Conservation (phyloP, 2,113 vertebrate genomes). For the Pithys albifrons region DNA sequence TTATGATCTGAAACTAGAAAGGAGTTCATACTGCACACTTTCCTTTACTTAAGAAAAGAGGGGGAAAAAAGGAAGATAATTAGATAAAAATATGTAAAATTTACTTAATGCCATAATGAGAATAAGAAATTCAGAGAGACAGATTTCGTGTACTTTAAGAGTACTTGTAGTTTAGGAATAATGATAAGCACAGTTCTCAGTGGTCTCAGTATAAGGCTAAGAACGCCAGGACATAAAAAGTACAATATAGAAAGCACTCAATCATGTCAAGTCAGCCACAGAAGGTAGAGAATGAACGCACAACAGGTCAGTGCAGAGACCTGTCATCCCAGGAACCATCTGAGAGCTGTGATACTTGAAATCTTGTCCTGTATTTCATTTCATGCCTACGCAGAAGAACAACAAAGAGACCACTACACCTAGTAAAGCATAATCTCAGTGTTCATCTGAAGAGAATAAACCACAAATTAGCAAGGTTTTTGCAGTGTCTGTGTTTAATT, state of each 20-base stretch:
- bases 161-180: neutral
- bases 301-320: neutral
- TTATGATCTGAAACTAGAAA: neutral
- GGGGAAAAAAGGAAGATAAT: neutral
- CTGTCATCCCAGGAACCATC: neutral
- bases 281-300: neutral
- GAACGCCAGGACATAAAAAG: neutral
- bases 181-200: neutral
- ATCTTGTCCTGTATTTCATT: neutral
- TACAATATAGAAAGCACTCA: neutral
- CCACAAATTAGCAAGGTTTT: neutral
- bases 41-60: neutral
- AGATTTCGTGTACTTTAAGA: neutral
- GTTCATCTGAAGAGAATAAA: neutral
- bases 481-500: neutral
- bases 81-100: neutral
- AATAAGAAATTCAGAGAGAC: neutral
- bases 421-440: neutral
- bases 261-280: neutral
- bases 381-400: neutral
- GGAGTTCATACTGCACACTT: neutral
- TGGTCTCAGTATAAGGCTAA: neutral
- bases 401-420: neutral
- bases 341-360: neutral
- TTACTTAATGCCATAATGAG: neutral